Evolutionary conservation across 2,888 invertebrate genomes (phyloP), one percentile per base, ranked within the genome.

Genomic region (Eupithecia centaureata): DNA sequence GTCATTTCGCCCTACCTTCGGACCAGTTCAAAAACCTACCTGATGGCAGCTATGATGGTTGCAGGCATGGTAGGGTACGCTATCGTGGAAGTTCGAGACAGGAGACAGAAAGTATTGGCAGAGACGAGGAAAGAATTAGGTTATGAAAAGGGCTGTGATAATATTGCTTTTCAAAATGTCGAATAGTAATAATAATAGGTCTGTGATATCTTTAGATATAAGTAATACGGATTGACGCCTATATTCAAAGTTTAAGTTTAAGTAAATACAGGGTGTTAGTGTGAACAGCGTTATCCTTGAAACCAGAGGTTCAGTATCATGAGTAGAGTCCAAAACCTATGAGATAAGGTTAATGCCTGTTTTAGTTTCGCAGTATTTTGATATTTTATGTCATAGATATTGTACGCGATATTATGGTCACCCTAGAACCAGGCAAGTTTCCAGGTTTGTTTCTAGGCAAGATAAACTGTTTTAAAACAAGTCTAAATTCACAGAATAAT

Each of bases 21-120:
- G 61, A 94, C 94, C 18, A 84, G 88, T 63, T 80, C 89, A 27
- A 95, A 95, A 79, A 88, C 94, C 0, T 94, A 94, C 82, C 82
- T 95, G 5, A 85, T 95, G 52, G 76, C 94, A 0, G 86, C 76
- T 0, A 82, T 91, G 70, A 89, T 95, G 77, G 71, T 86, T 0
- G 57, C 92, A 0, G 95, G 95, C 10, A 92, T 94, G 67, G 25
- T 83, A 0, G 91, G 94, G 1, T 95, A 95, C 79, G 88, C 92
- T 58, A 75, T 84, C 0, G 90, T 93, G 0, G 94, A 94, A 65
- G 82, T 84, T 61, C 81, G 81, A 56, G 85, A 88, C 56, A 76
- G 81, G 5, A 85, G 69, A 54, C 76, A 73, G 0, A 85, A 79
- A 59, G 82, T 76, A 67, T 79, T 79, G 10, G 42, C 79, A 7